Conservation (phyloP, 2,888 invertebrate species). For the Pharmacophagus antenor region DNA sequence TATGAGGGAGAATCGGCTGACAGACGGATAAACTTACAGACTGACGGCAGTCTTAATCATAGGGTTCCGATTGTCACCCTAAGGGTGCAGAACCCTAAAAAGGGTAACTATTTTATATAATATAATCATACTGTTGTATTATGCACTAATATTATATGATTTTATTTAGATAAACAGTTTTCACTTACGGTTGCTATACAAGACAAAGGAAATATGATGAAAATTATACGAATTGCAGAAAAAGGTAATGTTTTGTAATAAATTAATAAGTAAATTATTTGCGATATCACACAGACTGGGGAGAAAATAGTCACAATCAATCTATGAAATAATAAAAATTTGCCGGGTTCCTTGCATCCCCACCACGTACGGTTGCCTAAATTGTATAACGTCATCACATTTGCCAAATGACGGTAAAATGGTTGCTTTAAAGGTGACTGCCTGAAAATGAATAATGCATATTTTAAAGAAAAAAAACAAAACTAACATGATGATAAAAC, state of each 20-base stretch:
- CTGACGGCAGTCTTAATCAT: too few relatives aligned
- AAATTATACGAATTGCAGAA: slow-evolving; percentile 1
- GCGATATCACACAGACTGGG: slow-evolving; percentile 12
- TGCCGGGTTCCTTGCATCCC: slow-evolving; percentile 23
- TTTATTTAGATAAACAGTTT: background rate
- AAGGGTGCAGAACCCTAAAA: too few relatives aligned
- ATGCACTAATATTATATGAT: background rate
- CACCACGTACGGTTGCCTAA: slow-evolving; percentile 31
- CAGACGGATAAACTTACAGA: too few relatives aligned
- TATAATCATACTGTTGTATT: background rate
- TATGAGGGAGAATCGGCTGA: too few relatives aligned
- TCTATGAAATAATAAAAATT: background rate
- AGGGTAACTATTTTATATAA: too few relatives aligned
- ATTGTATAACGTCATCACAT: slow-evolving; percentile 14
- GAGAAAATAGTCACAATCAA: background rate
- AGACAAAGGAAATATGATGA: slow-evolving; percentile 1
- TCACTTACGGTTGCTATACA: slow-evolving; percentile 4
- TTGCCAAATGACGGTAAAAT: slow-evolving; percentile 28
- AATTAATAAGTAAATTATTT: slow-evolving; percentile 5
- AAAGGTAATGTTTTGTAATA: slow-evolving; percentile 10
- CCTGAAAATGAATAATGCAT: slow-evolving; percentile 20
- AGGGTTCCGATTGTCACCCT: too few relatives aligned
- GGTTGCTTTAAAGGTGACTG: slow-evolving; percentile 25
- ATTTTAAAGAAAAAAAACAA: background rate
- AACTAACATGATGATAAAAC: background rate